A percentile compares a stretch with the other conserved stretches of the same genome.
phyloP scores from a whole-genome alignment of 2,797 vertebrate genomes.

The Calcarius lapponicus region DNA sequence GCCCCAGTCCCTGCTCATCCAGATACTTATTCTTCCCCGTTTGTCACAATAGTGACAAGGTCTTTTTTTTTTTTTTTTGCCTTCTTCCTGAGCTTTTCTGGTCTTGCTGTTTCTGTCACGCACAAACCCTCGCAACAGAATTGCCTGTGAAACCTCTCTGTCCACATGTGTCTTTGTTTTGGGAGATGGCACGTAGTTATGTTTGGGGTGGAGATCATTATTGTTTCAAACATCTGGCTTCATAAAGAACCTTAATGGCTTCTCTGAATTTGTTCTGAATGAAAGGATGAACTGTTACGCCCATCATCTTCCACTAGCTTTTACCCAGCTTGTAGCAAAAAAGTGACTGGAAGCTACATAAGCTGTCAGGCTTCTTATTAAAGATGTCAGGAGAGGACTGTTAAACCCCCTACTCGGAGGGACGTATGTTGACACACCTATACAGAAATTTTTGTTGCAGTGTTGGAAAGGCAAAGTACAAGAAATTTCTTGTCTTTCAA shows the following conservation, averaged over 20 bases:
- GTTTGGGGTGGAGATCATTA: slow-evolving; percentile 59
- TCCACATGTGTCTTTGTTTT: slow-evolving; percentile 63
- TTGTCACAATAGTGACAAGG: background rate
- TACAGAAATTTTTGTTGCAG: background rate
- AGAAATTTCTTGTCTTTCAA: background rate
- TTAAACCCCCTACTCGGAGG: background rate
- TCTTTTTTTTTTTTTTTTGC: background rate
- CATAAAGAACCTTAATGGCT: slow-evolving; percentile 43
- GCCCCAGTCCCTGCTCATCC: background rate
- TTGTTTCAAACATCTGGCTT: slow-evolving; percentile 66
- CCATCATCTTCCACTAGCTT: slow-evolving; percentile 8
- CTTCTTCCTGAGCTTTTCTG: slow-evolving; percentile 5
- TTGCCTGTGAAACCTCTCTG: slow-evolving; percentile 38
- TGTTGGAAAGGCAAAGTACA: background rate
- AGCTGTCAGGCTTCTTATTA: slow-evolving; percentile 40
- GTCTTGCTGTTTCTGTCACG: slow-evolving; percentile 42
- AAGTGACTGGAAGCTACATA: background rate
- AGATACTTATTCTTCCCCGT: background rate
- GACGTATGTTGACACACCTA: background rate
- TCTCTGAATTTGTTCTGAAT: slow-evolving; percentile 53
- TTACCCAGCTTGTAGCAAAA: background rate
- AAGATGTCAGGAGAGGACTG: background rate
- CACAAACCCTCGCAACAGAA: slow-evolving; percentile 6
- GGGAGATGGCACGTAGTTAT: slow-evolving; percentile 34
- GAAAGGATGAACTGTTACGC: slow-evolving; percentile 12